Evolutionary conservation across 2,113 vertebrate genomes (phyloP), one percentile per base, ranked within the genome.

Genomic region (Regulus satrapa): DNA sequence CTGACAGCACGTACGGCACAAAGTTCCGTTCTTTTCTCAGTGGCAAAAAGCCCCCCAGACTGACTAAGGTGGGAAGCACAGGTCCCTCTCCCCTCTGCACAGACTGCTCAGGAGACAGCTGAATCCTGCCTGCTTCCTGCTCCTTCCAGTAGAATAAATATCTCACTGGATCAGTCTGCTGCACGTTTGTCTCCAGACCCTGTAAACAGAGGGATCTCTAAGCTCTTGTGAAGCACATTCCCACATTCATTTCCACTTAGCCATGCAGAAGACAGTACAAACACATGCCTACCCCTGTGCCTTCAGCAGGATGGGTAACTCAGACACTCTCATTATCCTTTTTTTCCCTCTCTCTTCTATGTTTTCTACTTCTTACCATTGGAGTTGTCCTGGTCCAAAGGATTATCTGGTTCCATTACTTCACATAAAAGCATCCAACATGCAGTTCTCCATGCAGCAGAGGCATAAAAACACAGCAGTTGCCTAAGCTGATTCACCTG

Each of bases 331-430:
- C 25, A 55, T 85, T 87, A 87, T 7, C 94, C 64, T 26, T 92
- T 85, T 77, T 79, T n/a, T 5, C 62, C 20, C 87, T 84, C 56
- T 92, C 75, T 92, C 92, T 88, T 74, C 89, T 95, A 94, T 58
- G 92, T 95, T 96, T 97, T 88, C 94, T 92, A 96, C 94, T 95
- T 89, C 98, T 98, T 98, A 98, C 98, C 98, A 97, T 96, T 97
- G 89, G 97, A 97, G 97, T 97, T 95, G 97, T 98, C 98, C 89
- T 95, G 98, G 96, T 98, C 97, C 92, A 96, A 87, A 82, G 96
- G 95, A 96, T 97, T 95, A 83, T 98, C 96, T 87, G 97, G 97
- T 97, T 99, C 98, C 98, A 98, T 98, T 95, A 96, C 84, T 97
- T 94, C 87, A 96, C 96, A 97, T 94, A 91, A 86, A 94, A 92